These are phyloP conservation scores for Rhabdomys pumilio DNA, from an alignment of 2,797 vertebrate genomes.

Conservation along the genomic window DNA sequence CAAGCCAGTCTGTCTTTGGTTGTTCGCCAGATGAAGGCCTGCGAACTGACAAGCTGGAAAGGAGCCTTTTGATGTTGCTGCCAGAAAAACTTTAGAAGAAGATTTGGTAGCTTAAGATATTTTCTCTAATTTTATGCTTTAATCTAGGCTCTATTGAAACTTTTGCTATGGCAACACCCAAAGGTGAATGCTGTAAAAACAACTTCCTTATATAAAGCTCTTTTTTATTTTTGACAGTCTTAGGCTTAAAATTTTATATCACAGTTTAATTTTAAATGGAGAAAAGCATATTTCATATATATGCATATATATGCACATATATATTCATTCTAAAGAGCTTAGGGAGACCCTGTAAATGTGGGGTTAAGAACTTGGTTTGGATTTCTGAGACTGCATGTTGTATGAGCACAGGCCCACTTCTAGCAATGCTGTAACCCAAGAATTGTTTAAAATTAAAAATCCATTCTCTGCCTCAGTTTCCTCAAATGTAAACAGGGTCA, in stretches of 20 bases:
- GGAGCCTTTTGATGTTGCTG: constrained; percentile 82
- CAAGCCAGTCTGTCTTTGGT: constrained; percentile 82
- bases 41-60: constrained; percentile 67
- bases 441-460: background rate
- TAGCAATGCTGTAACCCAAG: background rate
- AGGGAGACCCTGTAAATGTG: background rate
- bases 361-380: background rate
- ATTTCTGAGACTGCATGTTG: background rate
- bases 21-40: constrained; percentile 79
- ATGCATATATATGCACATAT: background rate
- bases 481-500: background rate
- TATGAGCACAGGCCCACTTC: background rate
- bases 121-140: constrained; percentile 83
- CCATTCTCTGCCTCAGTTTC: constrained; percentile 15
- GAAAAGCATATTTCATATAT: background rate
- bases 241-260: constrained; percentile 60
- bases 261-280: constrained; percentile 67
- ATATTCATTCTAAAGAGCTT: background rate
- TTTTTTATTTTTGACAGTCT: constrained; percentile 36
- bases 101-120: constrained; percentile 78
- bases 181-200: constrained; percentile 21
- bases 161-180: constrained; percentile 78
- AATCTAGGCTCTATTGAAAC: constrained; percentile 76
- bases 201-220: constrained; percentile 73
- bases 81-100: constrained; percentile 81